Base-by-base conservation (phyloP, 2,888 invertebrate species). In the Yponomeuta evonymella region DNA sequence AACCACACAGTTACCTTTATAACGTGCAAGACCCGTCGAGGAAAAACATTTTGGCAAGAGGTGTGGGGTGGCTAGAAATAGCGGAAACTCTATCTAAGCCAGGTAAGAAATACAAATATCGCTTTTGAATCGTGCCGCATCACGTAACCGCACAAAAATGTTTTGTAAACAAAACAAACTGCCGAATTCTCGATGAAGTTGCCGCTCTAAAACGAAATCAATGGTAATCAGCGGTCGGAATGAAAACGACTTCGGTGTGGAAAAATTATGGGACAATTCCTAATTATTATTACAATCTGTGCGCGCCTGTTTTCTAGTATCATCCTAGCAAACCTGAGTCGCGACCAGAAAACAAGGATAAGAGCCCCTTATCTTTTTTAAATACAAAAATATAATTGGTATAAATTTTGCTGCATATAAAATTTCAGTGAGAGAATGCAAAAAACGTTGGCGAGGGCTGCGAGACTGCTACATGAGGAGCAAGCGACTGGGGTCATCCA, bases 371-470 rank as follows among this genome's bases (percentile, higher is more conserved):
- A 5, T 43, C 36, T 36, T 23, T 23, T 33, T 33, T 33, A 33
- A 33, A 43, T 43, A 8, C 8, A 43, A 8, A 1, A 36, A 36
- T 36, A 65, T 33, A 8, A 69, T 58, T 69, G 6, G 48, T 15
- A 48, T 51, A 67, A 12, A 67, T 30, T 30, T 48, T n/a, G 51
- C 9, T 67, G 2, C 6, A 8, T 43, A 6, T 62, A 0, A 71
- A 71, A 75, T 90, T 89, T 48, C 84, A 93, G 93, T 92, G 78
- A 93, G 92, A 75, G 93, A 93, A 85, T 93, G 93, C 80, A 92
- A 93, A 75, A 93, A 93, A 75, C 87, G 93, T 64, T 93, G 93
- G 93, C 83, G 93, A 70, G 92, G 93, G 15, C 83, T 93, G 67
- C 84, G 93, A 29, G 93, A 93, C 79, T 87, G 93, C 68, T 93